Evolutionary conservation across 2,797 vertebrate genomes (phyloP), one percentile per base, ranked within the genome.

Genomic region (Peromyscus attwateri): DNA sequence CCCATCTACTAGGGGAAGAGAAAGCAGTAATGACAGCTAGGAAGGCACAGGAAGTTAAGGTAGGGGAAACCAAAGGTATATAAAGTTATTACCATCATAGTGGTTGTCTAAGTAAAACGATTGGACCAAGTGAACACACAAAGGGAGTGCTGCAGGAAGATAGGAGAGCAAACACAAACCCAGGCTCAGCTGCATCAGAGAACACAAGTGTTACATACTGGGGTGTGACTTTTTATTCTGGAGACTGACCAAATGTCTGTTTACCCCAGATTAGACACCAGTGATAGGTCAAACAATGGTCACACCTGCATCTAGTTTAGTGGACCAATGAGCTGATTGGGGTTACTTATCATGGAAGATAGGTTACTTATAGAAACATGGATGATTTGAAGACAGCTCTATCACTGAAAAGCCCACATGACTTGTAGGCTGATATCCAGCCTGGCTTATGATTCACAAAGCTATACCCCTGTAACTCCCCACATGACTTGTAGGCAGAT

Each of bases 101-200:
- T 19, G 40, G 12, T 10, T 64, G 4, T n/a, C 7, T 37, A 4
- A 76, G n/a, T 60, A 37, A 84, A 40, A 10, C 19, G 52, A 55
- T 0, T 37, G 52, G 55, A 31, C 6, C 27, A 12, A 0, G 40
- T 23, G 9, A 25, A 64, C 10, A 60, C 10, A 7, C 0, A 14
- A 1, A 68, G 21, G 4, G 9, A 57, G 7, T 5, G 3, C 23
- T 57, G 14, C 6, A 21, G 62, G 71, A 88, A 2, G 23, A 55
- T 6, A 13, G 29, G 71, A 60, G 40, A 37, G 17, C 7, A 77
- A 76, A 70, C 46, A 52, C 11, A 70, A 79, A 79, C 34, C 37
- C 16, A 34, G 34, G 37, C 31, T 95, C 46, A 91, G 27, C 6
- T 49, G 10, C 37, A 2, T 1, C n/a, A 1, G 7, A 85, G 46